phyloP scores from a whole-genome alignment of 64 coral and sea anemone species.

The Stylophora pistillata region DNA sequence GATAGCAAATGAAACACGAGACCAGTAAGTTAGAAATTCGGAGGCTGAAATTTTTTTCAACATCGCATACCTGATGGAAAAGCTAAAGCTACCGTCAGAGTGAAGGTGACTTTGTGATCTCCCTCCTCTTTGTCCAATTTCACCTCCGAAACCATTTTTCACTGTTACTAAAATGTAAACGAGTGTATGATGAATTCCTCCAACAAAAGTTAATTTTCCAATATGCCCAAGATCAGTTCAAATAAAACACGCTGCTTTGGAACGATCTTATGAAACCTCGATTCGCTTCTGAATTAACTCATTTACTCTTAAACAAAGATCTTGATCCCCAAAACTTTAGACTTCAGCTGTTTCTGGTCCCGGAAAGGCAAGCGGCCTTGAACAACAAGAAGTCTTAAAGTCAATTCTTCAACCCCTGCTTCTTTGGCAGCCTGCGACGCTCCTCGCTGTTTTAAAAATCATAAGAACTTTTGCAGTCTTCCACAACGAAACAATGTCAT shows the following conservation, averaged over 20 bases:
- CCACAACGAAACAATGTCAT: background rate
- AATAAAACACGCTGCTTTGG: background rate
- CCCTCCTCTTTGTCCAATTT: slow-evolving; percentile 47
- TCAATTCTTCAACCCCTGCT: background rate
- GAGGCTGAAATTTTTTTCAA: background rate
- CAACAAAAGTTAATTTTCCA: background rate
- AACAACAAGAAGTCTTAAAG: background rate
- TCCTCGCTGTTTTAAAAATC: background rate
- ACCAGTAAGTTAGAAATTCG: background rate
- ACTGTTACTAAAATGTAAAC: too few relatives aligned
- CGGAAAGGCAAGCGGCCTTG: too few relatives aligned
- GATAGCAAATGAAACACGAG: background rate
- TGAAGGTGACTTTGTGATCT: slow-evolving; percentile 94
- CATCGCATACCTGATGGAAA: slow-evolving; percentile 76
- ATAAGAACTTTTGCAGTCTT: background rate
- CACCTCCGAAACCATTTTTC: slow-evolving; percentile 55
- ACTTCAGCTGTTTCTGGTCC: background rate
- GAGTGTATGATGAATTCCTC: too few relatives aligned
- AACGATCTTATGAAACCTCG: too few relatives aligned
- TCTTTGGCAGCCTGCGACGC: too few relatives aligned
- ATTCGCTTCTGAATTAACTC: background rate
- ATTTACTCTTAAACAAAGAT: background rate
- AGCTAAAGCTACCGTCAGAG: slow-evolving; percentile 83
- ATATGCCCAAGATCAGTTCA: background rate
- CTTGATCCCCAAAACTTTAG: background rate